Evolutionary conservation across 1,140 invertebrate species (phyloP), one percentile per base, ranked within the genome.

Genomic region (Stegodyphus mimosarum): DNA sequence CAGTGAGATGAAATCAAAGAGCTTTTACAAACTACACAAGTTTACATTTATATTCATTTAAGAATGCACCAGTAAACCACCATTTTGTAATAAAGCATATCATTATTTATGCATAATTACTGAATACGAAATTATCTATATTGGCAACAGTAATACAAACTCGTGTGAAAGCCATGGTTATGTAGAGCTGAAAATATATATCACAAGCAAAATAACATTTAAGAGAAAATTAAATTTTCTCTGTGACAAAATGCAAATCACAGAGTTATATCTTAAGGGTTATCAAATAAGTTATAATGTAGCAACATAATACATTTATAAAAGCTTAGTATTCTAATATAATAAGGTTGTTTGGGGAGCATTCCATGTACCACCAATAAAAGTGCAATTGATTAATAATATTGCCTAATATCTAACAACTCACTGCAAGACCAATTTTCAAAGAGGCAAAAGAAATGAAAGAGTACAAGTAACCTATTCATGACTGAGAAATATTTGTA

Each of bases 321-420:
- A 74, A 83, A 74, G 70, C 72, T 83, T 73, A 53, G 63, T 75
- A 33, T 55, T 53, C 49, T 73, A 71, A 76, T 63, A 48, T 64
- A 76, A 64, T 48, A 76, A 50, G 48, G 11, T 79, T 49, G 51
- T 71, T 52, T 51, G 63, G 81, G 73, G 73, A 75, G 81, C 81
- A 84, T 84, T 84, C 81, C 81, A 84, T 67, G 55, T 50, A 51
- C 51, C 71, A 75, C 64, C 81, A 84, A 84, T 84, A 55, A 84
- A 69, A 76, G 81, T 84, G 81, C 81, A 84, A 15, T 74, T 81
- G 10, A 84, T 71, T 72, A 71, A 72, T 81, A 63, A 52, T 18
- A 81, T 13, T 81, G 79, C 79, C 79, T 81, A 75, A 76, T 55
- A 17, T 17, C 73, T 75, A 75, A 75, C 53, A 84, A 72, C 81